Conservation (phyloP, 2,113 vertebrate genomes). For the Podarcis muralis region DNA sequence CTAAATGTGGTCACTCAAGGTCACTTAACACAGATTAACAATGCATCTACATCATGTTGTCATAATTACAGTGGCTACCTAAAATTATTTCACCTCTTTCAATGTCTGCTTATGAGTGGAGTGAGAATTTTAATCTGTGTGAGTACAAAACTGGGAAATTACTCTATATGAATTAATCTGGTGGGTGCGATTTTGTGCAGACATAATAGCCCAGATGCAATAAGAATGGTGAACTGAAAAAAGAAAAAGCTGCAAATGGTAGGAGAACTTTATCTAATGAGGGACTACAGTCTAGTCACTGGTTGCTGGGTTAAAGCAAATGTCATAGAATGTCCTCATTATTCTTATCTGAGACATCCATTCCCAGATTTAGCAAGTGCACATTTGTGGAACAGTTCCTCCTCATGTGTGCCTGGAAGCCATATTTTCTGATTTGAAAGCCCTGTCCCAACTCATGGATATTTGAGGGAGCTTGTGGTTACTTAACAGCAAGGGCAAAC, state of each 20-base stretch:
- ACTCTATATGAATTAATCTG: not conserved
- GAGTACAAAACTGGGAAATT: not conserved
- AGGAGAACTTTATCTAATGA: not conserved
- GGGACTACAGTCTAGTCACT: not conserved
- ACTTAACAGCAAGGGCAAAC: not conserved
- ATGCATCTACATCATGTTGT: not conserved
- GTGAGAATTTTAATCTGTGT: not conserved
- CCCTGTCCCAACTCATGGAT: not conserved
- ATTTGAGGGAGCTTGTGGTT: not conserved
- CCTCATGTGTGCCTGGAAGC: not conserved
- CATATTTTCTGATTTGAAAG: not conserved
- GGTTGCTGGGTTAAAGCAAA: not conserved
- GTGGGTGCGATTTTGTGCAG: not conserved
- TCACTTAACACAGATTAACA: not conserved
- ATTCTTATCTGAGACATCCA: not conserved
- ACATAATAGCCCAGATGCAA: not conserved
- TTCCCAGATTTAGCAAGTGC: not conserved
- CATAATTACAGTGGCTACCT: not conserved
- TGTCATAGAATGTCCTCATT: not conserved
- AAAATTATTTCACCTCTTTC: not conserved
- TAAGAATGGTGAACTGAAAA: no score
- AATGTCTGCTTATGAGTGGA: not conserved
- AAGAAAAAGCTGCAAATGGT: not conserved
- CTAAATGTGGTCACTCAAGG: not conserved
- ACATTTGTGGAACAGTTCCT: not conserved